Percentiles rank a stretch among this genome's conserved stretches.
Evolutionary conservation across 2,888 invertebrate species (phyloP).

Genomic region (Nymphalis urticae): DNA sequence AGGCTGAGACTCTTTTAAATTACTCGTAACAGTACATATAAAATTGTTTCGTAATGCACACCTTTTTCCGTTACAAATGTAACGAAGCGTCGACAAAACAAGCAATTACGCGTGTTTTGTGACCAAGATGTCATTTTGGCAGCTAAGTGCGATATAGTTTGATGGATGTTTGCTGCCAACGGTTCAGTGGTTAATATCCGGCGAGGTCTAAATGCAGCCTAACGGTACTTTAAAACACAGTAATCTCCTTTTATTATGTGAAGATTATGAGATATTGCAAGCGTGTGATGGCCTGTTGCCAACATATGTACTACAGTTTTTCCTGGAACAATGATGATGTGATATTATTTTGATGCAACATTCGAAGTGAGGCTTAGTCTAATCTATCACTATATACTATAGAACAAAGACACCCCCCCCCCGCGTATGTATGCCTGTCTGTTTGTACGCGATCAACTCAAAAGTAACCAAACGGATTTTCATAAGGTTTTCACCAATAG

Average conservation of each 20-base stretch:
- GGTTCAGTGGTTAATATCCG: conserved; percentile 20
- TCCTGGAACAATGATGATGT: too few relatives aligned
- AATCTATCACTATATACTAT: background rate
- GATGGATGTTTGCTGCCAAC: conserved; percentile 13
- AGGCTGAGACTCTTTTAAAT: too few relatives aligned
- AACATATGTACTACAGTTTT: background rate
- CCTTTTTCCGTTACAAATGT: too few relatives aligned
- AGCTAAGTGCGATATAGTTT: conserved; percentile 5
- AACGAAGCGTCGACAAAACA: background rate
- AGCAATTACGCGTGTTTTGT: background rate
- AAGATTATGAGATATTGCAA: conserved; percentile 4
- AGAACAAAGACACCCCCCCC: too few relatives aligned
- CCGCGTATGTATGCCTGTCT: too few relatives aligned
- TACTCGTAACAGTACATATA: too few relatives aligned
- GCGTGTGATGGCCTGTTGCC: background rate
- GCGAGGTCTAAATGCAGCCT: background rate
- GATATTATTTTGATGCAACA: background rate
- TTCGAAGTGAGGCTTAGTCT: background rate
- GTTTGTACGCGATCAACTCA: too few relatives aligned
- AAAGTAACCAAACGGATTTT: too few relatives aligned
- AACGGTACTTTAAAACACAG: conserved; percentile 9
- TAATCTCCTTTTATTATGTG: background rate
- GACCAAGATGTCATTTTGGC: conserved; percentile 3
- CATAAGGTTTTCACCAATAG: too few relatives aligned
- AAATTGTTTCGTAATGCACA: too few relatives aligned